A percentile compares a stretch with the other conserved stretches of the same genome.
Evolutionary conservation across 2,113 vertebrate species (phyloP).

Genomic region (Mionectes macconnelli): DNA sequence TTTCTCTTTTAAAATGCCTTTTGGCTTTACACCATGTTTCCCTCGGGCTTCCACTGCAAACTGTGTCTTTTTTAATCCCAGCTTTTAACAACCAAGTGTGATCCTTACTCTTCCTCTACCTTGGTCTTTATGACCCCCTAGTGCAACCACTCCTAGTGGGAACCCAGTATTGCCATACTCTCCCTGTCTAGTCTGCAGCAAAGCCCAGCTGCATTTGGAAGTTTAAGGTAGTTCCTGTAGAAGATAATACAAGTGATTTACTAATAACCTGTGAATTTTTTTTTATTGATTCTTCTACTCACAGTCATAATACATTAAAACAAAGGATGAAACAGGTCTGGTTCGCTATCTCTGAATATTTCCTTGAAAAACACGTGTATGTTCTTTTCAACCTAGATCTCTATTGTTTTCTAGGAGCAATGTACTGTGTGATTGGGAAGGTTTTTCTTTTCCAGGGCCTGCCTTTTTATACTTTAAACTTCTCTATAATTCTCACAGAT

Average conservation of each 20-base stretch:
- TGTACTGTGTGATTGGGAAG: neutral
- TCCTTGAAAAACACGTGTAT: neutral
- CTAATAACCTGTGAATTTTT: neutral
- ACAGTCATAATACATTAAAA: neutral
- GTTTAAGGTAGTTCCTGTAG: neutral
- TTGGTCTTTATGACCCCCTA: neutral
- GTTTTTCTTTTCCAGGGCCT: neutral
- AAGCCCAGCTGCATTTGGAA: neutral
- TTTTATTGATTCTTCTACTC: neutral
- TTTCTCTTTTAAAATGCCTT: neutral
- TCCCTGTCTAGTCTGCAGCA: accelerated
- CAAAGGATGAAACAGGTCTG: neutral
- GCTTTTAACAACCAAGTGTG: neutral
- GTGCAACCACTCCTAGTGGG: neutral
- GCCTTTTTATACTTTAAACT: neutral
- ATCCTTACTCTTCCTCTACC: neutral
- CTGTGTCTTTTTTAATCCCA: neutral
- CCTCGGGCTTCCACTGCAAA: neutral
- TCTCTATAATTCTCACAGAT: neutral
- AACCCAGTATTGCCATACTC: neutral
- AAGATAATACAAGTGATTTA: neutral
- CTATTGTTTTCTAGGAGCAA: neutral
- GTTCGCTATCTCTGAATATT: neutral
- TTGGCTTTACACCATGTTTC: neutral
- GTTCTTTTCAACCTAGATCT: neutral